Conservation (phyloP, 1,140 invertebrate genomes). For the Papilio machaon region DNA sequence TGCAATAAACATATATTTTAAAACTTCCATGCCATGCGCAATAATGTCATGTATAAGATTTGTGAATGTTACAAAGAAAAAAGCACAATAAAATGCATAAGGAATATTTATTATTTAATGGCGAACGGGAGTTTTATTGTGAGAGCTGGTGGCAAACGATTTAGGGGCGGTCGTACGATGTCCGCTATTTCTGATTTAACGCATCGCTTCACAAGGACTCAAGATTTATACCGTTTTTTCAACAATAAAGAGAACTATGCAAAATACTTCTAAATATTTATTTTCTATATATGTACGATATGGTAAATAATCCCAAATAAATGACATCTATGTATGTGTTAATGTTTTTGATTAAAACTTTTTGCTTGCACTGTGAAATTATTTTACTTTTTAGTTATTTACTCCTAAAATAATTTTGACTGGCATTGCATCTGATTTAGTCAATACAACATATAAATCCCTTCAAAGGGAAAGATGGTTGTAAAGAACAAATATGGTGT, state of each 20-base stretch:
- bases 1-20: constrained; percentile 23
- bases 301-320: not conserved
- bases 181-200: constrained; percentile 70
- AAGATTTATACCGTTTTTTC: constrained; percentile 34
- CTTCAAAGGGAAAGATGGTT: constrained; percentile 40
- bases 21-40: not conserved
- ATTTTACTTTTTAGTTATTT: no score
- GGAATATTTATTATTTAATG: constrained; percentile 70
- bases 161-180: constrained; percentile 55
- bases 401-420: not conserved
- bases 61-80: constrained; percentile 48
- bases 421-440: not conserved
- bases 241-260: constrained; percentile 28
- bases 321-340: not conserved
- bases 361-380: not conserved
- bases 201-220: constrained; percentile 48
- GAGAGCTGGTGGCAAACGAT: constrained; percentile 64
- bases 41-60: constrained; percentile 41
- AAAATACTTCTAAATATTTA: not conserved
- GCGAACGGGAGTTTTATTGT: constrained; percentile 60
- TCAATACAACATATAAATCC: constrained; percentile 34
- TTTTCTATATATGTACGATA: not conserved
- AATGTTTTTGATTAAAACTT: no score
- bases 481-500: constrained; percentile 55
- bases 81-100: constrained; percentile 63